Conservation (phyloP, 37 sponge, comb jelly and placozoan genomes). For the Eunapius fragilis region DNA sequence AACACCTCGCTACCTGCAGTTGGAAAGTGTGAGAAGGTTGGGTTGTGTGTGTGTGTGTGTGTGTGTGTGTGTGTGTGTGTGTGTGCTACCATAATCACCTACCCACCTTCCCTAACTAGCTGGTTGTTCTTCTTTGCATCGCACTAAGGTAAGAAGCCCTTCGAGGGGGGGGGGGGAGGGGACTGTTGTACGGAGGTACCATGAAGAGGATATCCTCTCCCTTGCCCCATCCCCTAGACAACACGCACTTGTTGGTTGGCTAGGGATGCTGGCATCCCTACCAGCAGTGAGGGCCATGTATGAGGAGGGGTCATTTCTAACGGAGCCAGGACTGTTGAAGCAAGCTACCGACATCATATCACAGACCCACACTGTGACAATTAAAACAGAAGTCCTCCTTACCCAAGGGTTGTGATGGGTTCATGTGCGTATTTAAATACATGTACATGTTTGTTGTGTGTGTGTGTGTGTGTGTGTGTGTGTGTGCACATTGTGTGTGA, state of each 20-base stretch:
- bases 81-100: neutral
- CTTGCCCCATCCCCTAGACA: constrained; percentile 52
- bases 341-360: constrained; percentile 42
- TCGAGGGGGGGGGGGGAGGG: neutral
- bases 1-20: constrained; percentile 36
- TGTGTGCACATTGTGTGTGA: neutral
- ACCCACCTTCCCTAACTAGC: neutral
- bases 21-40: constrained; percentile 73
- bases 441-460: neutral
- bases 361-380: constrained; percentile 3
- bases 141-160: constrained; percentile 8
- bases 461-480: neutral
- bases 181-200: no score
- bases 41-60: constrained; percentile 5
- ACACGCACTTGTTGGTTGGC: constrained; percentile 57
- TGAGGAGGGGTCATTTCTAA: constrained; percentile 62
- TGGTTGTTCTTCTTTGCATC: constrained; percentile 16
- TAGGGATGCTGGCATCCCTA: constrained; percentile 38
- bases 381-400: constrained; percentile 59
- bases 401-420: constrained; percentile 35
- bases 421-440: neutral
- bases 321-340: constrained; percentile 57
- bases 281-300: constrained; percentile 52
- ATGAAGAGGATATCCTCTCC: neutral
- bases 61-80: constrained; percentile 1